Conservation (phyloP, 2,797 vertebrate genomes). For the Monodelphis domestica region DNA sequence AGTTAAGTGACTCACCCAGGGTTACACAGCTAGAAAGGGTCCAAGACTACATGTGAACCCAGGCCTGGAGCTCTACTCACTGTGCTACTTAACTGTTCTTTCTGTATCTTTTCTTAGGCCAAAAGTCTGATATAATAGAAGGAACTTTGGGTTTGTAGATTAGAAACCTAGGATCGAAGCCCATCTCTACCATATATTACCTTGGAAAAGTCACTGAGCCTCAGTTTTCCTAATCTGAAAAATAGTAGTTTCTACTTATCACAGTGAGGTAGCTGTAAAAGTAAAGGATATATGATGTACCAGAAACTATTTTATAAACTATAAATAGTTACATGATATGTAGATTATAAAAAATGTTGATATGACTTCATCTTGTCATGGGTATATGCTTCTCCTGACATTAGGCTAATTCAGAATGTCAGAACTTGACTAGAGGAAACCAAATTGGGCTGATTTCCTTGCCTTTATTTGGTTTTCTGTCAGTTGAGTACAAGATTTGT, state of each 20-base stretch:
- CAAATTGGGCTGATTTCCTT: neutral
- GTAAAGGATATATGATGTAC: neutral
- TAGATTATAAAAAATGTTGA: neutral
- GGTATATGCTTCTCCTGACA: neutral
- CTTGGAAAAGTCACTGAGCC: neutral
- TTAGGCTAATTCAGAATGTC: neutral
- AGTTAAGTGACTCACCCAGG: too few relatives aligned
- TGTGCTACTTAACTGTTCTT: too few relatives aligned
- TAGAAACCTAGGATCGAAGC: neutral
- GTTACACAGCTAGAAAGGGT: too few relatives aligned
- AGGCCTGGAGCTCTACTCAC: too few relatives aligned
- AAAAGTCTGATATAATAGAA: neutral
- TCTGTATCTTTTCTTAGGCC: neutral
- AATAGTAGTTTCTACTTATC: neutral
- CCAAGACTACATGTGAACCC: too few relatives aligned
- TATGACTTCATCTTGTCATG: neutral
- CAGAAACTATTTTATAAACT: neutral
- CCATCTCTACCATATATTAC: neutral
- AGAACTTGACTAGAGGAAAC: neutral
- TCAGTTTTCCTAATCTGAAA: neutral
- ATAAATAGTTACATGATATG: neutral
- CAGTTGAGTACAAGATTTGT: neutral
- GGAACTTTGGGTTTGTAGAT: neutral
- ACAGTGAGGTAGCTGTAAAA: neutral
- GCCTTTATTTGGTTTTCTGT: neutral